Percentiles rank a stretch among this genome's conserved stretches.
These are phyloP conservation scores for Eremophila alpestris DNA, from an alignment of 2,797 vertebrate genomes.

Conservation along the genomic window DNA sequence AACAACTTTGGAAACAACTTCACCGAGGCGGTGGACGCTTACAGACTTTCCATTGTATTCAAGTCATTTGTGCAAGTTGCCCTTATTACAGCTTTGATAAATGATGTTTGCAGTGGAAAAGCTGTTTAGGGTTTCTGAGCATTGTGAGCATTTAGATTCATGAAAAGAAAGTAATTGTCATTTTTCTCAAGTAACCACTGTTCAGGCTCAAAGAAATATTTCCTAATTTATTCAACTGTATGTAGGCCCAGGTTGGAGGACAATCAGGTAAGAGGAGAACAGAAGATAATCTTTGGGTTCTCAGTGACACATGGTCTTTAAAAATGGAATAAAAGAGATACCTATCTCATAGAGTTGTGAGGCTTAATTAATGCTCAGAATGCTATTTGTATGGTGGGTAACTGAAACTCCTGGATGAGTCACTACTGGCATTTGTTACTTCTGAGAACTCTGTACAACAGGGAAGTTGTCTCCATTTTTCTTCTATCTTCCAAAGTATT, in stretches of 20 bases:
- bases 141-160: not conserved
- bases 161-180: not conserved
- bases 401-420: not conserved
- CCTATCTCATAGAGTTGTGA: not conserved
- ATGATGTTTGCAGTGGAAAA: not conserved
- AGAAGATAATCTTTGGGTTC: not conserved
- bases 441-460: not conserved
- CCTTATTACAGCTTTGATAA: slow-evolving; percentile 48
- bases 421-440: not conserved
- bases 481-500: not conserved
- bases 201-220: not conserved
- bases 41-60: slow-evolving; percentile 33
- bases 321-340: not conserved
- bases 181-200: not conserved
- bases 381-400: not conserved
- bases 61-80: slow-evolving; percentile 5
- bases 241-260: not conserved
- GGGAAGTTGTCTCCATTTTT: not conserved
- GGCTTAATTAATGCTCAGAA: not conserved
- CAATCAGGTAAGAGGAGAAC: not conserved
- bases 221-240: not conserved
- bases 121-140: not conserved
- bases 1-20: slow-evolving; percentile 51
- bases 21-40: not conserved
- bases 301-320: not conserved